Evolutionary conservation across 2,888 invertebrate genomes (phyloP).

Genomic region (Polydrusus cervinus): DNA sequence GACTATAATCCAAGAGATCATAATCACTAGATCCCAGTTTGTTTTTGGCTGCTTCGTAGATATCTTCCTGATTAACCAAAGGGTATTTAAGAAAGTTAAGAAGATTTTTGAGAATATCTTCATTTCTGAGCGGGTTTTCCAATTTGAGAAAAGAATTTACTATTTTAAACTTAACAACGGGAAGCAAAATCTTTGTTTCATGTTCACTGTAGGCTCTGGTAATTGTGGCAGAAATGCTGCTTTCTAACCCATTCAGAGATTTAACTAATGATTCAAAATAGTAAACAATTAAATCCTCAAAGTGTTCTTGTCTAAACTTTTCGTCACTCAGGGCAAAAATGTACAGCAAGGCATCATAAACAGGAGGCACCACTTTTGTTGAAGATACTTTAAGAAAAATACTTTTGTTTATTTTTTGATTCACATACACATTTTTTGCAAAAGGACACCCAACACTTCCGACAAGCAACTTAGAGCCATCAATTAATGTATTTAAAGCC

Average conservation of each 20-base stretch:
- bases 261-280: conserved; percentile 36
- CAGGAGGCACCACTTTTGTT: conserved; percentile 26
- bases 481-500: neutral
- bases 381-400: neutral
- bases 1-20: conserved; percentile 50
- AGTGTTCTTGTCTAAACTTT: conserved; percentile 45
- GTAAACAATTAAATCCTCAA: conserved; percentile 48
- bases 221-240: neutral
- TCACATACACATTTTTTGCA: neutral
- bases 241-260: neutral
- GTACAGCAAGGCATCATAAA: conserved; percentile 41
- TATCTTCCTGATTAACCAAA: conserved; percentile 56
- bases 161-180: conserved; percentile 32
- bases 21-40: conserved; percentile 57
- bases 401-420: neutral
- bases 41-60: conserved; percentile 56
- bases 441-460: neutral
- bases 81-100: conserved; percentile 16
- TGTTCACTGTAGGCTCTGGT: conserved; percentile 1
- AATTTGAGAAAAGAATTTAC: neutral
- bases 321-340: conserved; percentile 48
- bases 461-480: conserved; percentile 53
- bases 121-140: neutral
- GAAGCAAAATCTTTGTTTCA: conserved; percentile 18
- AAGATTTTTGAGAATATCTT: conserved; percentile 20